These are phyloP conservation scores for Zaprionus vittiger DNA, from an alignment of 1,140 invertebrate genomes.

Conservation along the genomic window DNA sequence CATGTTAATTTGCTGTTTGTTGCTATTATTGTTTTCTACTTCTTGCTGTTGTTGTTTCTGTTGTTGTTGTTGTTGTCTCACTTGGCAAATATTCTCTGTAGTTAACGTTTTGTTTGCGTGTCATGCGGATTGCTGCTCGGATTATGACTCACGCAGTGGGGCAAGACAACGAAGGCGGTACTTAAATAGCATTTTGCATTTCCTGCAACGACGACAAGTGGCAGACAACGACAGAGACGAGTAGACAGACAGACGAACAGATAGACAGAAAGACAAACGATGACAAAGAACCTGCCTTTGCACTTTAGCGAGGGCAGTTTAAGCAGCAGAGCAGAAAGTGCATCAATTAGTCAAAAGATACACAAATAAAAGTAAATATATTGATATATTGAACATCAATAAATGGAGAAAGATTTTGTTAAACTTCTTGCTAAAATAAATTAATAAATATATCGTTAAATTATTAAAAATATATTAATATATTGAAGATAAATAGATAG, in stretches of 20 bases:
- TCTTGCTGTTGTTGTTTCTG: constrained; percentile 42
- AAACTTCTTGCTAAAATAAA: too few relatives aligned
- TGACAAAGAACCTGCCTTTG: constrained; percentile 4
- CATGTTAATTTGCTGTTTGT: constrained; percentile 72
- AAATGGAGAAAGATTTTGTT: not conserved
- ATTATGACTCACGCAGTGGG: constrained; percentile 53
- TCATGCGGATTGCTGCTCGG: constrained; percentile 39
- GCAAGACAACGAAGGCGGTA: constrained; percentile 45
- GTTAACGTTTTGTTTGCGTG: constrained; percentile 58
- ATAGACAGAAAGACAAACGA: not conserved
- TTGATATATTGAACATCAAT: too few relatives aligned
- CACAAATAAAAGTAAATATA: not conserved
- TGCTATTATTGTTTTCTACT: constrained; percentile 3
- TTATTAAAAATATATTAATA: too few relatives aligned
- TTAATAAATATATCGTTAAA: too few relatives aligned
- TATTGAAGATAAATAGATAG: too few relatives aligned
- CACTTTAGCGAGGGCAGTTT: not conserved
- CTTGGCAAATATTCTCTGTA: constrained; percentile 58
- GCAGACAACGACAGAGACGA: constrained; percentile 33
- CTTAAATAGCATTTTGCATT: constrained; percentile 73
- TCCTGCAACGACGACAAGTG: constrained; percentile 65
- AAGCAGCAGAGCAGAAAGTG: not conserved
- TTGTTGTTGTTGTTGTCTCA: constrained; percentile 11
- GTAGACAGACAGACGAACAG: not conserved
- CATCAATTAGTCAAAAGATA: not conserved